Percentiles rank a stretch among this genome's conserved stretches.
These are phyloP conservation scores for Epinotia ramella DNA, from an alignment of 2,888 invertebrate species.

Conservation along the genomic window DNA sequence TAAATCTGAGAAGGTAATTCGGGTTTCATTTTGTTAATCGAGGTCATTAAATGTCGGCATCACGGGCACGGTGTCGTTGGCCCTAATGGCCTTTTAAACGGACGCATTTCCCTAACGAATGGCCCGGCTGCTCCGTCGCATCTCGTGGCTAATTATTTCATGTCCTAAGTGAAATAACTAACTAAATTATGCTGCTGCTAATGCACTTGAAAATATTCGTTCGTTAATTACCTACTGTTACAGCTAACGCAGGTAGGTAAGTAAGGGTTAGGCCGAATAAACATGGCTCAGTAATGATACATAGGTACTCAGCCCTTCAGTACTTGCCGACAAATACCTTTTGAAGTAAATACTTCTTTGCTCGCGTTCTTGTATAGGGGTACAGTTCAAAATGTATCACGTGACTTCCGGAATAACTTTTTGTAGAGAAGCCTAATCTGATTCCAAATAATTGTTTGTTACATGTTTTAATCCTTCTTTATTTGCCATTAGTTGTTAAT, in stretches of 20 bases:
- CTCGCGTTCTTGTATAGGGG: no score
- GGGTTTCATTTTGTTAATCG: conserved; percentile 60
- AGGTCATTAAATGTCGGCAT: conserved; percentile 58
- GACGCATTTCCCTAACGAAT: conserved; percentile 56
- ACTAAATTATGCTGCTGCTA: conserved; percentile 16
- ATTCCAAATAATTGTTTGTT: no score
- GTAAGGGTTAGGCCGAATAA: no score
- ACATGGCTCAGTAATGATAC: no score
- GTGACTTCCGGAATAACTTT: no score
- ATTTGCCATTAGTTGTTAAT: no score
- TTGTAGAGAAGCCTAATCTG: no score
- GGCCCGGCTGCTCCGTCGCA: conserved; percentile 48
- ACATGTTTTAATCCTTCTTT: no score
- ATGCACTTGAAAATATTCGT: conserved; percentile 26
- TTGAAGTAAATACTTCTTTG: no score
- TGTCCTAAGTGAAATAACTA: conserved; percentile 25
- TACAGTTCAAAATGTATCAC: no score
- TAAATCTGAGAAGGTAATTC: conserved; percentile 54
- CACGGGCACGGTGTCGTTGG: conserved; percentile 55
- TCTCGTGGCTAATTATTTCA: conserved; percentile 45
- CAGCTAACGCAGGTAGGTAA: neutral
- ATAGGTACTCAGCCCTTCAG: no score
- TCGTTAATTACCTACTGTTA: neutral
- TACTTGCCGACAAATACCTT: no score
- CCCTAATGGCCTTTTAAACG: conserved; percentile 58